phyloP scores from a whole-genome alignment of 2,113 vertebrate genomes.

The Melierax canorus region DNA sequence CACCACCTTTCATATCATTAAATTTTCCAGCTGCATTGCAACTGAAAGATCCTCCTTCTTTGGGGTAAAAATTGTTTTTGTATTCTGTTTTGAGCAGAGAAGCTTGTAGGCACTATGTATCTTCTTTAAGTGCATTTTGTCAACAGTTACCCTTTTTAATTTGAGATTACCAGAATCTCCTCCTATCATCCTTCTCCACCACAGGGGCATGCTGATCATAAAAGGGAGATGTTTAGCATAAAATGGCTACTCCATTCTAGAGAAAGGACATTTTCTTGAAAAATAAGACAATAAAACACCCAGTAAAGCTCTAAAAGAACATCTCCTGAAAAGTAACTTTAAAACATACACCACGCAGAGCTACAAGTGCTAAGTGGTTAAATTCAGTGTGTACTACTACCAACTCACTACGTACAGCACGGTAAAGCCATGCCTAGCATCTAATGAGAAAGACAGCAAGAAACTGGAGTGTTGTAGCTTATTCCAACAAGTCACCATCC shows the following conservation, averaged over 20 bases:
- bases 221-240: neutral
- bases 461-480: neutral
- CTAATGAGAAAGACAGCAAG: neutral
- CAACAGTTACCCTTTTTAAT: neutral
- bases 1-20: neutral
- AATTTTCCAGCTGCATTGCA: neutral
- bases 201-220: neutral
- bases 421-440: neutral
- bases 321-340: neutral
- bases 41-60: neutral
- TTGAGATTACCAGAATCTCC: neutral
- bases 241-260: neutral
- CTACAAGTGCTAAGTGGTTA: neutral
- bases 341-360: neutral
- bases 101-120: neutral
- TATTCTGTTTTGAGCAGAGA: neutral
- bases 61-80: neutral
- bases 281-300: neutral
- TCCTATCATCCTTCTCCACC: rapidly evolving
- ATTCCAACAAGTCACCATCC: neutral
- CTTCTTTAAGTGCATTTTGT: neutral
- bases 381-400: neutral
- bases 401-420: neutral
- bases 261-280: neutral
- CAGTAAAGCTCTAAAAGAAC: neutral